phyloP scores from a whole-genome alignment of 2,113 vertebrate genomes.

The Nesoenas mayeri region DNA sequence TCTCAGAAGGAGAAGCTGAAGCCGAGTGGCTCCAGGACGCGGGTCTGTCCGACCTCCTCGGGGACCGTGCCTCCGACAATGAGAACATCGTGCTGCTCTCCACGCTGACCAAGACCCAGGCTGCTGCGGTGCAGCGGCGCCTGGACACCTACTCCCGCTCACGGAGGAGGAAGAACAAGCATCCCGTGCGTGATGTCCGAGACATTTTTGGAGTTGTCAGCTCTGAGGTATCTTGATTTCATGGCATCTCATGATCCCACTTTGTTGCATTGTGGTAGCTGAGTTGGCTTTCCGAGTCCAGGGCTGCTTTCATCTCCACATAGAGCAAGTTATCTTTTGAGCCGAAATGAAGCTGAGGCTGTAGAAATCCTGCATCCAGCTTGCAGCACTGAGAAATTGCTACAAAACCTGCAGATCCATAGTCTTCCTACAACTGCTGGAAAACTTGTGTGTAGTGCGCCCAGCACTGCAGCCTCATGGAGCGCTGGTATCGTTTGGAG shows the following conservation, averaged over 20 bases:
- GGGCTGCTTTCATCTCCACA: neutral
- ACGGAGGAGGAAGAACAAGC: constrained; percentile 81
- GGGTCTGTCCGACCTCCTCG: constrained; percentile 82
- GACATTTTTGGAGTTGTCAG: constrained; percentile 77
- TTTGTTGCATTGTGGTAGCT: accelerated
- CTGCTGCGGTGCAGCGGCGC: constrained; percentile 82
- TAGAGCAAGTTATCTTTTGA: neutral
- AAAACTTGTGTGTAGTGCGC: accelerated
- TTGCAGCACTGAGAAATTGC: accelerated
- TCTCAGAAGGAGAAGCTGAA: constrained; percentile 84
- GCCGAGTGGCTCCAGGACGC: constrained; percentile 88
- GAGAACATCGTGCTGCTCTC: constrained; percentile 83
- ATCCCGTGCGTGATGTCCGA: constrained; percentile 80
- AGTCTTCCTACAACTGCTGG: neutral
- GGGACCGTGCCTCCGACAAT: constrained; percentile 68
- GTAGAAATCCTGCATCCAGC: neutral
- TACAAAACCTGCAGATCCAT: neutral
- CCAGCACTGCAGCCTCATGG: accelerated
- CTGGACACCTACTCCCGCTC: constrained; percentile 83
- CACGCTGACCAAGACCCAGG: constrained; percentile 87
- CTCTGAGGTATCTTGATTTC: constrained; percentile 60
- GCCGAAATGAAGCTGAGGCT: neutral
- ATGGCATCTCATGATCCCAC: neutral
- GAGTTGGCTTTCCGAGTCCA: neutral
- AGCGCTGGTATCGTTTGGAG: neutral